A percentile compares a stretch with the other conserved stretches of the same genome.
These are phyloP conservation scores for Nymphalis polychloros DNA, from an alignment of 2,888 invertebrate species.

Conservation along the genomic window DNA sequence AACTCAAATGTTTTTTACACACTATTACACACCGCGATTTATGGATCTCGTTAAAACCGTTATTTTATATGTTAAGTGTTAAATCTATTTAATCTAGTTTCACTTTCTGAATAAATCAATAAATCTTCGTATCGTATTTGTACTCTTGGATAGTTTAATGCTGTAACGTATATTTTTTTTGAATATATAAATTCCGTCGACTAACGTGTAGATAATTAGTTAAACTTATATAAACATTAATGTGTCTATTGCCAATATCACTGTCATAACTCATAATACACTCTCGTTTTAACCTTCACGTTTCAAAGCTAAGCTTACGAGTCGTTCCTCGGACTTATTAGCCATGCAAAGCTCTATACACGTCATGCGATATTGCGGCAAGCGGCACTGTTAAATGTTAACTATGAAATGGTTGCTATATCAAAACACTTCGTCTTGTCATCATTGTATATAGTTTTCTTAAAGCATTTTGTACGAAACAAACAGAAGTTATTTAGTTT, in stretches of 20 bases:
- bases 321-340: constrained; percentile 35
- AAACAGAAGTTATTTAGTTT: neutral
- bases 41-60: too few species aligned
- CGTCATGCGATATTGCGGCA: constrained; percentile 30
- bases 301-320: constrained; percentile 31
- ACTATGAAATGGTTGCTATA: constrained; percentile 9
- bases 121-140: neutral
- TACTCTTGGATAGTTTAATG: neutral
- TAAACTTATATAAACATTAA: constrained; percentile 16
- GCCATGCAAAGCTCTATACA: constrained; percentile 32
- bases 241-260: constrained; percentile 29
- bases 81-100: neutral
- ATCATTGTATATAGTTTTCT: neutral
- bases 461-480: neutral
- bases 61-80: too few species aligned
- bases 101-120: neutral
- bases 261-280: constrained; percentile 31
- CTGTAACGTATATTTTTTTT: neutral
- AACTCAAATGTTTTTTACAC: too few species aligned
- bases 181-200: neutral
- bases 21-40: too few species aligned
- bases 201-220: neutral
- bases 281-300: constrained; percentile 31
- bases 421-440: constrained; percentile 6
- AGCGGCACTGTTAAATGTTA: constrained; percentile 28